Evolutionary conservation across 2,113 vertebrate genomes (phyloP), one percentile per base, ranked within the genome.

Genomic region (Nicator chloris): DNA sequence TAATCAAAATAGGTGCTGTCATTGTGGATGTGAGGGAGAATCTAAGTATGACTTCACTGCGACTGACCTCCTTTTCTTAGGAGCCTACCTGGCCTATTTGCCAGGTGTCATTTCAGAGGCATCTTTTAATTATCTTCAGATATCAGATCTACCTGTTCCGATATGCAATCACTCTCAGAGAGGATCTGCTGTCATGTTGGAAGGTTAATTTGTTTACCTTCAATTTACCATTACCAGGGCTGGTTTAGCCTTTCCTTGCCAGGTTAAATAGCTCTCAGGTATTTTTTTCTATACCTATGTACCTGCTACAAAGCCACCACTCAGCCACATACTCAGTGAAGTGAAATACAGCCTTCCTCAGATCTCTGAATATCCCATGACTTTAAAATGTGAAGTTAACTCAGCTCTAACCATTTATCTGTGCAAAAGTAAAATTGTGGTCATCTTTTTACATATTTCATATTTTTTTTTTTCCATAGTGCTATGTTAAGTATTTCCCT

Each of bases 381-480:
- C 47, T 42, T 77, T 90, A 66, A 92, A 79, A 90, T 15, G 14
- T 27, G 50, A 82, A 82, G 76, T n/a, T 56, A 76, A 80, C 77
- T 30, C 24, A 60, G 7, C 6, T 82, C 28, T 82, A 79, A 15
- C 6, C 9, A 65, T 57, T 79, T 66, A 31, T 65, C 33, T 54
- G 26, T 50, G 47, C 12, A 65, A 31, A 88, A 76, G 22, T 66
- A 68, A 82, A 77, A 78, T 31, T 4, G 45, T 2, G 51, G 19
- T 26, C 26, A 10, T 71, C 8, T 39, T 84, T 82, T 65, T 78
- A 45, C 11, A 24, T 15, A 28, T 26, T 53, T 51, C 22, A 51
- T 60, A 7, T 79, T 26, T 19, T 28, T 54, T 80, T 60, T 75
- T 61, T 75, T 60, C 5, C 33, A n/a, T n/a, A n/a, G n/a, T n/a